Base-by-base conservation (phyloP, 2,888 invertebrate species). In the Mechanitis mazaeus region DNA sequence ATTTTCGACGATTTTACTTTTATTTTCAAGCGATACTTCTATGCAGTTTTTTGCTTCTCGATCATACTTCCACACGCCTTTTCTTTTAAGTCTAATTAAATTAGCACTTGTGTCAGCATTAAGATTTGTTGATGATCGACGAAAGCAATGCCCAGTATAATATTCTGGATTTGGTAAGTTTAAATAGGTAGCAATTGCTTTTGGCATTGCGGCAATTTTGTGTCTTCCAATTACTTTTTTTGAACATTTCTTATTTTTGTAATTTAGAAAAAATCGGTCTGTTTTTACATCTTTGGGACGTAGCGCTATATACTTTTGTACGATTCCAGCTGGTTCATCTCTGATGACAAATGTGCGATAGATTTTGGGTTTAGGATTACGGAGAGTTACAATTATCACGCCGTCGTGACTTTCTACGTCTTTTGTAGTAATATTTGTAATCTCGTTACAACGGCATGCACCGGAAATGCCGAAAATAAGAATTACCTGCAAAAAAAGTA, bases 171-270 rank as follows among this genome's bases (percentile, higher is more conserved):
- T 38, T 9, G 55, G 33, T 33, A 63, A 46, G 31, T 50, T 54
- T 33, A 61, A 20, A 53, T 45, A 59, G 2, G 55, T 67, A 2
- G 66, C 69, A 46, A 68, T 68, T 60, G 60, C 54, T 59, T 65
- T 65, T 31, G 68, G 66, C 45, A 68, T 57, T 3, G 45, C 45
- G 3, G 55, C 53, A 20, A 64, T 45, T 64, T 64, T 65, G 33
- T 63, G 59, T 7, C 45, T 61, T 1, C 64, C 67, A 7, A 64
- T 62, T 5, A 54, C 57, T 60, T 66, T 66, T 31, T 28, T 50
- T 2, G 61, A 63, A 46, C 68, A 68, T 55, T 66, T 69, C 35
- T 62, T 63, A 12, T 67, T 61, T 3, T 58, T 38, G 45, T 59
- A 64, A 55, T 62, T 56, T n/a, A 61, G 9, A 54, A 69, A 69